Percentiles rank a stretch among this genome's conserved stretches.
phyloP scores from a whole-genome alignment of 2,797 vertebrate species.

The Tapirus indicus region DNA sequence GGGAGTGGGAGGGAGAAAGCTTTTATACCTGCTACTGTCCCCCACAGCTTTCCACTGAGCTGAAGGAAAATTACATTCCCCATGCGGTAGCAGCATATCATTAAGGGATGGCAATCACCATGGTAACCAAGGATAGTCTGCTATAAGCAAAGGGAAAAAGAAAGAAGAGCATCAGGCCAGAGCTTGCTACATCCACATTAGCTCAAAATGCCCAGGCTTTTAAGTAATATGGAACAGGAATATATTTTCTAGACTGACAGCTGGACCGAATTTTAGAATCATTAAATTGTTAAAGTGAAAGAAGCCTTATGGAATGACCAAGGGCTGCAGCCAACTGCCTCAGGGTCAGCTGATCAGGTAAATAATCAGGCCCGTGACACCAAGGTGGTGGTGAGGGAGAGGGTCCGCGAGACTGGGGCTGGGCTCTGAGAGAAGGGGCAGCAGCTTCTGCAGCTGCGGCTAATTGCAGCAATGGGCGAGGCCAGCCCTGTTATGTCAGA shows the following conservation, averaged over 20 bases:
- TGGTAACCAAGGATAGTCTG: slow-evolving; percentile 61
- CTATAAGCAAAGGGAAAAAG: slow-evolving; percentile 67
- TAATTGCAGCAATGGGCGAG: background rate
- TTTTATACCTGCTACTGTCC: background rate
- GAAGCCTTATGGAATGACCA: background rate
- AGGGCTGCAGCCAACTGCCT: background rate
- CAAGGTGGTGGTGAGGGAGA: accelerated
- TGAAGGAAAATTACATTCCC: slow-evolving; percentile 54
- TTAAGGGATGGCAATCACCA: slow-evolving; percentile 69
- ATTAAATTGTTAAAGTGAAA: background rate
- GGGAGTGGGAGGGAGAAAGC: background rate
- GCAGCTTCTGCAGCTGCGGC: background rate
- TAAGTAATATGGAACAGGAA: slow-evolving; percentile 27
- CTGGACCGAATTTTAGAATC: slow-evolving; percentile 29
- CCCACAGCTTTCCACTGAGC: background rate
- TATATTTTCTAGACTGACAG: slow-evolving; percentile 53
- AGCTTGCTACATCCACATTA: slow-evolving; percentile 43
- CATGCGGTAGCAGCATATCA: background rate
- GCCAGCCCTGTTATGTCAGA: background rate
- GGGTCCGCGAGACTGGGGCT: background rate
- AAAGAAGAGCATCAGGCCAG: slow-evolving; percentile 54
- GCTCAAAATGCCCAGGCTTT: slow-evolving; percentile 60
- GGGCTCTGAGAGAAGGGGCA: background rate
- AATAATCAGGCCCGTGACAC: background rate
- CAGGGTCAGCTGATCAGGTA: background rate